Conservation (phyloP, 2,888 invertebrate genomes). For the Tetramorium bicarinatum region DNA sequence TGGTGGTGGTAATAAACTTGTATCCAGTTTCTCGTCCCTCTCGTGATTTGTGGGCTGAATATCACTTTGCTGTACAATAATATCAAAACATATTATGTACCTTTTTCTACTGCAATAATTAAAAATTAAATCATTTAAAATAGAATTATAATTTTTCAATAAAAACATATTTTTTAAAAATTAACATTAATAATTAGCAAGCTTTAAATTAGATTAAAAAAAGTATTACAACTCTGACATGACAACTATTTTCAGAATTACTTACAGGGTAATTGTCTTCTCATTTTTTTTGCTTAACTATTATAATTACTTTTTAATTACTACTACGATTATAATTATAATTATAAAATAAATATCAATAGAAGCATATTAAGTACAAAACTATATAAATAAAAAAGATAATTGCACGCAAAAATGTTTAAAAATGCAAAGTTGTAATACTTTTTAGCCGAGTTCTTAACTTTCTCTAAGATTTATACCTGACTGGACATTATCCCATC, state of each 20-base stretch:
- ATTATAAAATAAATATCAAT: background rate
- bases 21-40: constrained; percentile 87
- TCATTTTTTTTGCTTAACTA: background rate
- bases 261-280: background rate
- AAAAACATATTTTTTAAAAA: background rate
- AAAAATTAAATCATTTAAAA: background rate
- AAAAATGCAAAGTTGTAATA: constrained; percentile 6
- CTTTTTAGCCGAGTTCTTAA: background rate
- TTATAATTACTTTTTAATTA: background rate
- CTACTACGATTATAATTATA: too few species aligned
- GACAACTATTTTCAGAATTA: background rate
- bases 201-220: background rate
- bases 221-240: background rate
- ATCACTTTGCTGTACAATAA: constrained; percentile 85
- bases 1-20: constrained; percentile 82
- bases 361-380: background rate
- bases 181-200: background rate
- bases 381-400: background rate
- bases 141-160: background rate
- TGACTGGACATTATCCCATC: constrained; percentile 72
- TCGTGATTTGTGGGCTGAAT: constrained; percentile 90
- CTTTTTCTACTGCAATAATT: background rate
- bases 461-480: background rate
- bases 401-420: background rate
- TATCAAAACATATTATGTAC: constrained; percentile 20